Evolutionary conservation across 2,888 invertebrate genomes (phyloP).

Genomic region (Drosophila quasianomalipes): DNA sequence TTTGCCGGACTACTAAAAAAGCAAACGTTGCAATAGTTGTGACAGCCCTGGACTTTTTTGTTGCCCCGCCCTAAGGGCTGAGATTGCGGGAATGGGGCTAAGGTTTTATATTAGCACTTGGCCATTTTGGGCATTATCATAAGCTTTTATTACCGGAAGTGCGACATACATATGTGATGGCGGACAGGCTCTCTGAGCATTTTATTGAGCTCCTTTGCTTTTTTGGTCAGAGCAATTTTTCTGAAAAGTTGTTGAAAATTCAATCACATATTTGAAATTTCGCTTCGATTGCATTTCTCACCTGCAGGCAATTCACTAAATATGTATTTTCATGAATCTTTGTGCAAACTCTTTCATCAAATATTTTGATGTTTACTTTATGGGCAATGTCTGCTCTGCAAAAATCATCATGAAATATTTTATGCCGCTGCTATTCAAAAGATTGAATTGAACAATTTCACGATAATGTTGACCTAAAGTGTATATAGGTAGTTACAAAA

Average conservation of each 20-base stretch:
- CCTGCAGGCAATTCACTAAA: constrained; percentile 53
- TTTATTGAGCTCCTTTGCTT: constrained; percentile 41
- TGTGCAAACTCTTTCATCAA: constrained; percentile 18
- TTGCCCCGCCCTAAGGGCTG: constrained; percentile 38
- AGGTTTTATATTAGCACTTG: constrained; percentile 62
- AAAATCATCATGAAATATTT: constrained; percentile 34
- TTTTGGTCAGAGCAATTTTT: constrained; percentile 40
- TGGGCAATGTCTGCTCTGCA: constrained; percentile 19
- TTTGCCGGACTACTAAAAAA: constrained; percentile 32
- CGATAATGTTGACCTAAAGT: constrained; percentile 3
- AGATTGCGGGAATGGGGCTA: constrained; percentile 31
- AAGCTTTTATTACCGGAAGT: constrained; percentile 58
- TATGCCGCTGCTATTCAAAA: constrained; percentile 35
- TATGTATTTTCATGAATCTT: constrained; percentile 39
- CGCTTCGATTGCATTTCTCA: constrained; percentile 36
- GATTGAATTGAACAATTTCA: constrained; percentile 4
- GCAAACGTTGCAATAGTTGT: constrained; percentile 9
- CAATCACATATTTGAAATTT: constrained; percentile 49
- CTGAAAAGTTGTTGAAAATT: constrained; percentile 45
- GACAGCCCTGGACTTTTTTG: constrained; percentile 8
- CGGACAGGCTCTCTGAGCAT: constrained; percentile 27
- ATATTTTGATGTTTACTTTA: constrained; percentile 52
- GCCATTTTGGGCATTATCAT: constrained; percentile 62
- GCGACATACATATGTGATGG: constrained; percentile 5
- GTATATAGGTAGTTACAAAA: not conserved